Evolutionary conservation across 2,888 invertebrate species (phyloP), one percentile per base, ranked within the genome.

Genomic region (Cynaeus angustus): DNA sequence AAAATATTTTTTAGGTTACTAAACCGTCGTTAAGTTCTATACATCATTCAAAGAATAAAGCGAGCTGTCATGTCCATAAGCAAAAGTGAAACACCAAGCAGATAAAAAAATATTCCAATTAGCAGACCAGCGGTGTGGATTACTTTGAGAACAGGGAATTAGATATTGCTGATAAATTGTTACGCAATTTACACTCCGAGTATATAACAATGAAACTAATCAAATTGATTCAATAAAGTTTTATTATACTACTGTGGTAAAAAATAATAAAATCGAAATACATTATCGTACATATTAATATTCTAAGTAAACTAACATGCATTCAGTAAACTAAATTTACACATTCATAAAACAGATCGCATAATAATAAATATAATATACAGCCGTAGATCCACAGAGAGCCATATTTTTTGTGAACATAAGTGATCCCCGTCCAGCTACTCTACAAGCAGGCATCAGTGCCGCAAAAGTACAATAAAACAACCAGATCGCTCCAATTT

Each of bases 351-450:
- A 82, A 82, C 80, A 82, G 80, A 83, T 83, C 83, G 82, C 80
- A 79, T 82, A 81, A 82, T 83, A 83, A 81, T 80, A 79, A 78
- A 80, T 81, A 83, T 79, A 83, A 82, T 82, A 82, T 84, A 85
- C 85, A 85, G 84, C 84, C 84, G 83, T 81, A 81, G 78, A 81
- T 81, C 80, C 81, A 82, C 82, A 83, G 78, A 80, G 80, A 80
- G 80, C 80, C 79, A 80, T 80, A 80, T 78, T 76, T 21, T 72
- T 68, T 77, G 74, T 79, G 81, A 83, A 82, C 80, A 80, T 81
- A 83, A 84, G 84, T 85, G 85, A 85, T 85, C 86, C 85, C 86
- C 85, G 83, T 85, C 86, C 86, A 86, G 86, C 85, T 86, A 86
- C 84, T 82, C 85, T 85, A 85, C 78, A 80, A 80, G 78, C 79